Base-by-base conservation (phyloP, 1,140 invertebrate species). In the Heliothis subflexa region DNA sequence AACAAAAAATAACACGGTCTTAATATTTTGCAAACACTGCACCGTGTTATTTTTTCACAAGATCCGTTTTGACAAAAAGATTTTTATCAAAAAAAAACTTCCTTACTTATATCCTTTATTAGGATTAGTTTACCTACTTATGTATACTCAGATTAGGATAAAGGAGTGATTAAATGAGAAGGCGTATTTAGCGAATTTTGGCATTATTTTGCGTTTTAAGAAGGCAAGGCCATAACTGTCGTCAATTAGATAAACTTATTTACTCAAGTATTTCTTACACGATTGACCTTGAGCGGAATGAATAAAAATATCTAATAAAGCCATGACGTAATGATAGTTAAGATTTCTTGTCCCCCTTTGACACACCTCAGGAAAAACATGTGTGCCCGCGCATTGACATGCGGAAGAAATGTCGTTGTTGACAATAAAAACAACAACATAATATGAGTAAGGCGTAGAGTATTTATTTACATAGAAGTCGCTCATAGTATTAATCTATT, bases 361-460 rank as follows among this genome's bases (percentile, higher is more conserved):
- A 49, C 47, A 70, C 47, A 70, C 66, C 62, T 66, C 62, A 16
- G 40, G n/a, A 47, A 47, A 66, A 66, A 66, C 62, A 3, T n/a
- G 62, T 45, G 25, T 16, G 13, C 28, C 33, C n/a, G 59, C 59
- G 11, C 25, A 13, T 49, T 40, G 10, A n/a, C 62, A 16, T 13
- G 16, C 16, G 62, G 40, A 66, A 47, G 40, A 47, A 47, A 47
- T 47, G 33, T 9, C 55, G 2, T 12, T 59, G 55, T 59, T 49
- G 62, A 47, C 16, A 45, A 45, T n/a, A 66, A 66, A 13, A 18
- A 16, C 40, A 47, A 47, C 25, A 33, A 21, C 18, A 11, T 18
- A 40, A 11, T 18, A 40, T 25, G 55, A 25, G 10, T 18, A 45
- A 64, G n/a, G 1, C n/a, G 2, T 64, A 1, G 18, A 18, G 54